Base-by-base conservation (phyloP, 2,888 invertebrate species). In the Dione juno region DNA sequence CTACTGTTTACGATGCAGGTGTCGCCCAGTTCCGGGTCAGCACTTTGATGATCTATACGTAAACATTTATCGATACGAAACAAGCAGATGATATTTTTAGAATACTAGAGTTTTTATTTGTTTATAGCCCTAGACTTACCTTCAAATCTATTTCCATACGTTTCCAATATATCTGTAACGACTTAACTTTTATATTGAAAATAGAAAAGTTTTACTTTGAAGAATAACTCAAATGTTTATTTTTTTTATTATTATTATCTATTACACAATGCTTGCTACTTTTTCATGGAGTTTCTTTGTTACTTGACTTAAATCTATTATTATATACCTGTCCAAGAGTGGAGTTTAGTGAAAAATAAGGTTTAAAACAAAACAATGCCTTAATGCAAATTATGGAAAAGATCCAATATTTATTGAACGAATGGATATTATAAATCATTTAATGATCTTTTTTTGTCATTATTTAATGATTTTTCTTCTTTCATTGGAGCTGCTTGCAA, bases 11-110 rank as follows among this genome's bases (percentile, higher is more conserved):
- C 19, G 64, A 66, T 72, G 73, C 85, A 85, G 82, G 81, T 85
- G 85, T 83, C 82, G 77, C 75, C 76, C 74, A 79, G 84, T 83
- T 85, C 85, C 83, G 83, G 81, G 77, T 78, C 80, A 73, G 78
- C 74, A 72, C 61, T 81, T 80, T 76, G 76, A 77, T 76, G 71
- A 74, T 28, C 58, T 53, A 66, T 45, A 45, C 65, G 59, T 73
- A 71, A 76, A 72, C 69, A 28, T 67, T 53, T 69, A 65, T 67
- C 67, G 65, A 48, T 64, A 69, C 48, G n/a, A 40, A 11, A 69
- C 48, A 53, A 64, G 61, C 64, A 16, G 57, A n/a, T 16, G 41
- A 21, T 69, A 64, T 57, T 69, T 64, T 53, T 69, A 69, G 69
- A 43, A 40, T 64, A 61, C 14, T 50, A n/a, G 5, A 54, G 10